A percentile compares a stretch with the other conserved stretches of the same genome.
These are phyloP conservation scores for Homarus gammarus DNA, from an alignment of 2,888 invertebrate species.

Conservation along the genomic window DNA sequence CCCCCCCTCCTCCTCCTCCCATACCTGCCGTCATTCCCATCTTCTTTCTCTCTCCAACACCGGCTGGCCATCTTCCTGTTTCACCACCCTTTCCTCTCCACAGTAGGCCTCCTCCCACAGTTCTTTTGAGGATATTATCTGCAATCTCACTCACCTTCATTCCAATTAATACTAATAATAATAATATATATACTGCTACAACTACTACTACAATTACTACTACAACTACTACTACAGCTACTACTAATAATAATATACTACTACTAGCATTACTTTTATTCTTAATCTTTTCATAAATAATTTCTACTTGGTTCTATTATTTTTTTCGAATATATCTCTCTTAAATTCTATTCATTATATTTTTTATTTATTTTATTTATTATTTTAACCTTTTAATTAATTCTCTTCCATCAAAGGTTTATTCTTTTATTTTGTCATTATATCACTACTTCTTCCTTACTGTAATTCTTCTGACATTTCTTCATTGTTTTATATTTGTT, in stretches of 20 bases:
- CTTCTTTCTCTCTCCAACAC: background rate
- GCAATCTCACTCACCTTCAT: background rate
- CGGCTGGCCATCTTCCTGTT: background rate
- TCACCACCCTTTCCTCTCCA: background rate
- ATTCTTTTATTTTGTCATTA: too few relatives aligned
- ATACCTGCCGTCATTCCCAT: background rate
- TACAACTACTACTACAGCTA: background rate
- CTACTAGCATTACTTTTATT: background rate
- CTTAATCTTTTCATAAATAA: too few relatives aligned
- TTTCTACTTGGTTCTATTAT: too few relatives aligned
- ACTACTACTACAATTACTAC: background rate
- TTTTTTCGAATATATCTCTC: too few relatives aligned
- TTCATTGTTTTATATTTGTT: too few relatives aligned
- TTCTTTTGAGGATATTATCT: too few relatives aligned
- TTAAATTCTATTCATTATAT: too few relatives aligned
- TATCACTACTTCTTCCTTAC: too few relatives aligned
- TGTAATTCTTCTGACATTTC: too few relatives aligned
- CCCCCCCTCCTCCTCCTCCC: background rate
- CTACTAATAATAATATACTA: background rate
- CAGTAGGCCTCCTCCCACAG: background rate
- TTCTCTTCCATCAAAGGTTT: too few relatives aligned
- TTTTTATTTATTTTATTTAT: too few relatives aligned
- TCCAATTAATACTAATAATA: background rate
- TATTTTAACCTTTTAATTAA: too few relatives aligned
- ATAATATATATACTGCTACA: background rate